phyloP scores from a whole-genome alignment of 2,113 vertebrate species.

The Tinamus guttatus region DNA sequence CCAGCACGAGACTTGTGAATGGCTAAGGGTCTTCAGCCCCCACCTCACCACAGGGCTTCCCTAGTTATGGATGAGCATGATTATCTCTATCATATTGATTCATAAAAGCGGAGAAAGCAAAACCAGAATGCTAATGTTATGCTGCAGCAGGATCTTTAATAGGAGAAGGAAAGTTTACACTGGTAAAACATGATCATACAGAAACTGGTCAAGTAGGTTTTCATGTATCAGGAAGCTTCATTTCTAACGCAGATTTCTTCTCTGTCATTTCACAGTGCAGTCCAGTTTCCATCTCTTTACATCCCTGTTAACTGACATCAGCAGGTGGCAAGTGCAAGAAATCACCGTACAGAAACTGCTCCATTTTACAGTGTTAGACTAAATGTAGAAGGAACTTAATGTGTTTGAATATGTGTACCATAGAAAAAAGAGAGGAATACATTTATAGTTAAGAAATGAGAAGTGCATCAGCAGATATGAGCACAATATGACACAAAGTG shows the following conservation, averaged over 20 bases:
- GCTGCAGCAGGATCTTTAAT: not conserved
- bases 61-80: not conserved
- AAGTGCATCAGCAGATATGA: not conserved
- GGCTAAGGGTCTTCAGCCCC: fast-evolving
- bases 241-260: not conserved
- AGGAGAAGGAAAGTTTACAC: not conserved
- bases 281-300: not conserved
- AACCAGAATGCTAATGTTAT: not conserved
- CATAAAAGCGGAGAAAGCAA: not conserved
- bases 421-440: not conserved
- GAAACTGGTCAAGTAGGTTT: not conserved
- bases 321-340: not conserved
- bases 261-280: not conserved
- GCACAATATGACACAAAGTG: not conserved
- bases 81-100: not conserved
- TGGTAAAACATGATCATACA: not conserved
- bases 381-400: not conserved
- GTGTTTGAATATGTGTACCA: not conserved
- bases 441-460: not conserved
- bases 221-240: not conserved
- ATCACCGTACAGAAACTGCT: not conserved
- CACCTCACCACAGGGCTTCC: fast-evolving
- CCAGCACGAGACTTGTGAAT: fast-evolving
- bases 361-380: not conserved
- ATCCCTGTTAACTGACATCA: not conserved